Evolutionary conservation across 2,113 vertebrate genomes (phyloP).

Genomic region (Pseudorasbora parva): DNA sequence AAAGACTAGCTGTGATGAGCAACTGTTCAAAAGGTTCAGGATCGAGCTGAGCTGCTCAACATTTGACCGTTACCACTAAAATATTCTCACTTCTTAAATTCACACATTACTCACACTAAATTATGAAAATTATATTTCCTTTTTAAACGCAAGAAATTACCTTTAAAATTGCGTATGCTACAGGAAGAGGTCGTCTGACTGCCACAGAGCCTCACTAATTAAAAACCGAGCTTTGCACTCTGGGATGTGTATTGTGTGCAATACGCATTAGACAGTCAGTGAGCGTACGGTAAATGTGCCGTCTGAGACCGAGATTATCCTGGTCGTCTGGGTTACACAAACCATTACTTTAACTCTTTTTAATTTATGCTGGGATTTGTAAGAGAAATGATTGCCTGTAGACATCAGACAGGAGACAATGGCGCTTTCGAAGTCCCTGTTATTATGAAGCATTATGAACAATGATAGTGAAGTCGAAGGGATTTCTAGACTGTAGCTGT

Average conservation of each 20-base stretch:
- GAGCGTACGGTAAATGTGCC: neutral
- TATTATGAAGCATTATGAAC: slow-evolving; percentile 27
- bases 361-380: neutral
- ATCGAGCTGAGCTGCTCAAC: neutral
- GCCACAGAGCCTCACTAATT: neutral
- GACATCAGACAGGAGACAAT: neutral
- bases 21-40: neutral
- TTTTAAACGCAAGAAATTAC: too few relatives aligned
- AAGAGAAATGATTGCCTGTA: neutral
- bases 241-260: neutral
- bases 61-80: too few relatives aligned
- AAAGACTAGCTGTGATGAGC: neutral
- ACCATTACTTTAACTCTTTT: neutral
- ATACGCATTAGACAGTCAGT: neutral
- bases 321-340: neutral
- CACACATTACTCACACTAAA: too few relatives aligned
- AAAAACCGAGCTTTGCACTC: neutral
- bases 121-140: too few relatives aligned
- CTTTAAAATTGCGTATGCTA: too few relatives aligned
- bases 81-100: too few relatives aligned
- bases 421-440: slow-evolving; percentile 8
- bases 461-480: slow-evolving; percentile 9
- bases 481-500: slow-evolving; percentile 8
- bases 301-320: neutral
- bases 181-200: too few relatives aligned